Evolutionary conservation across 37 sponge, comb jelly and placozoan species (phyloP).

Genomic region (Bolinopsis microptera): DNA sequence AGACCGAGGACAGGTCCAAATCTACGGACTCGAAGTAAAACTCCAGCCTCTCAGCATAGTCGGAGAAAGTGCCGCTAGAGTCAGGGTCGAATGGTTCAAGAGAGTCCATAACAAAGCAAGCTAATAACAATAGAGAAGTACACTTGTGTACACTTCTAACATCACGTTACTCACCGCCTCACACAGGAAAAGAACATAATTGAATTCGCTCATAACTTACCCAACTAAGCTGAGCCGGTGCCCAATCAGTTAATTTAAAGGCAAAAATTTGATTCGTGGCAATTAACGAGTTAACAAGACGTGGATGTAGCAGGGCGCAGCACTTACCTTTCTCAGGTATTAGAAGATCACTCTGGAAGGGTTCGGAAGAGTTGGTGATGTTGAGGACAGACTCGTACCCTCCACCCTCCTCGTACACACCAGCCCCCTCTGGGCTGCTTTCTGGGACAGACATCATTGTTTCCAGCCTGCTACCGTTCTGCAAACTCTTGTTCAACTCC

Average conservation of each 20-base stretch:
- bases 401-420: not conserved
- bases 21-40: slow-evolving; percentile 20
- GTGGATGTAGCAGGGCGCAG: too few species aligned
- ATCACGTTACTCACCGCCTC: not conserved
- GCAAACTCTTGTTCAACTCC: slow-evolving; percentile 58
- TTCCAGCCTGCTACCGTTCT: slow-evolving; percentile 7
- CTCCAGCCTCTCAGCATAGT: not conserved
- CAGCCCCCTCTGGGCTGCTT: not conserved
- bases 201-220: not conserved
- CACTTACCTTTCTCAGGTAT: not conserved
- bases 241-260: not conserved
- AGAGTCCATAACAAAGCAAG: not conserved
- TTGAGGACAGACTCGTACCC: not conserved
- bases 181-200: not conserved
- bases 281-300: not conserved
- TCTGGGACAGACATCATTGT: not conserved
- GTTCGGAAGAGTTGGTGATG: not conserved
- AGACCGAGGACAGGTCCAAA: not conserved
- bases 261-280: not conserved
- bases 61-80: not conserved
- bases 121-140: too few species aligned
- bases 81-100: slow-evolving; percentile 34
- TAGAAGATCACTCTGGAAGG: not conserved
- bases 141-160: not conserved
- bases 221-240: not conserved